These are phyloP conservation scores for Eurosta solidaginis DNA, from an alignment of 1,140 invertebrate species.

Conservation along the genomic window DNA sequence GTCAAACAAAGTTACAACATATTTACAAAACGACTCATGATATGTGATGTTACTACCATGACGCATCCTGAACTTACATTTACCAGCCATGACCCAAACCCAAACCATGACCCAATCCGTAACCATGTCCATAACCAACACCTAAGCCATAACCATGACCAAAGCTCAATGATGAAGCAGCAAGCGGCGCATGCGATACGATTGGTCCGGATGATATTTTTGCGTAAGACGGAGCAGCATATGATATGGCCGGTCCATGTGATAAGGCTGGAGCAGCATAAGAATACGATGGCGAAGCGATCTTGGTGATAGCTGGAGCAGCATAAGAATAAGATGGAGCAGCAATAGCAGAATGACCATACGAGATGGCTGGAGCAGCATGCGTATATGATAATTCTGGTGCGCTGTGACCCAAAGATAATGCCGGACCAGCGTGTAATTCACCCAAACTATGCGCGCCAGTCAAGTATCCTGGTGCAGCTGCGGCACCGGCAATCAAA, in stretches of 20 bases:
- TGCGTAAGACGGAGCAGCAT: constrained; percentile 43
- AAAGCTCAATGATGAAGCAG: constrained; percentile 39
- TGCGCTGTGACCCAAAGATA: constrained; percentile 42
- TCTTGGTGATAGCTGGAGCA: constrained; percentile 35
- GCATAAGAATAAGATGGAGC: constrained; percentile 29
- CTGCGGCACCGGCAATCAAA: constrained; percentile 48
- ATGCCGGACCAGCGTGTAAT: constrained; percentile 39
- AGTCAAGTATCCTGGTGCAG: constrained; percentile 52
- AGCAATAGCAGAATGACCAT: constrained; percentile 23
- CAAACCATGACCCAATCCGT: constrained; percentile 16
- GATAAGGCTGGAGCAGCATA: constrained; percentile 40
- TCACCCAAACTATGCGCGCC: constrained; percentile 35
- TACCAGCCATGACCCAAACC: constrained; percentile 52
- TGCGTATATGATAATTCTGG: constrained; percentile 1
- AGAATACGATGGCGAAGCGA: constrained; percentile 17
- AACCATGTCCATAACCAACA: neutral
- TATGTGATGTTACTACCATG: neutral
- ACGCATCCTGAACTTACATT: neutral
- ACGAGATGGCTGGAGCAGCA: constrained; percentile 18
- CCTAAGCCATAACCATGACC: constrained; percentile 28
- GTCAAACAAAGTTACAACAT: constrained; percentile 15
- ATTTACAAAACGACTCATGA: neutral
- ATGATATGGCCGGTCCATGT: constrained; percentile 35
- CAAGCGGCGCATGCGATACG: constrained; percentile 30
- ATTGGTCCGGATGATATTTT: constrained; percentile 33